Evolutionary conservation across 2,888 invertebrate species (phyloP).

Genomic region (Coelogynopora nodosa): DNA sequence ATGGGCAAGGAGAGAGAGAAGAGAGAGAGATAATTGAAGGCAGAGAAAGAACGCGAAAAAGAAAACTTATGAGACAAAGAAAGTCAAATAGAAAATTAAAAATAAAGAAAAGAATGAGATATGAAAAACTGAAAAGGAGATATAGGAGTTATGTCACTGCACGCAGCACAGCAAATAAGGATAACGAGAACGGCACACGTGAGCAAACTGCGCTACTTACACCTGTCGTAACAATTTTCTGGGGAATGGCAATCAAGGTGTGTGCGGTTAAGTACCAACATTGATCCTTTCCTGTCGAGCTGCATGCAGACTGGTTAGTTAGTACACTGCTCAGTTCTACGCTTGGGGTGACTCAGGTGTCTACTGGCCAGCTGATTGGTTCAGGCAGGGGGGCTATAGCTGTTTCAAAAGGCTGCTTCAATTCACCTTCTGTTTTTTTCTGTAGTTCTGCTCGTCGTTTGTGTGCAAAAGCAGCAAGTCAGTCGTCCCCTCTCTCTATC

Average conservation of each 20-base stretch:
- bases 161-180: neutral
- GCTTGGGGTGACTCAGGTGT: neutral
- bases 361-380: too few relatives aligned
- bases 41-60: neutral
- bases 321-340: neutral
- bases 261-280: neutral
- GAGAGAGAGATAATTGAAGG: neutral
- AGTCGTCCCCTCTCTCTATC: too few relatives aligned
- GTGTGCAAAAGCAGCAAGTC: too few relatives aligned
- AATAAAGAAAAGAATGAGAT: neutral
- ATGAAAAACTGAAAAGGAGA: neutral
- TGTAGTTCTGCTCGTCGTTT: too few relatives aligned
- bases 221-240: neutral
- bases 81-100: neutral
- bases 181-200: slow-evolving; percentile 7
- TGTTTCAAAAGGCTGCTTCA: too few relatives aligned
- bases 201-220: slow-evolving; percentile 3
- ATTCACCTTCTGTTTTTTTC: too few relatives aligned
- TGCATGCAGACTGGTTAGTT: neutral
- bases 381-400: too few relatives aligned
- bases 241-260: neutral
- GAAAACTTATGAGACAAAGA: neutral
- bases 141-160: neutral
- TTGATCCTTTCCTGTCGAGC: neutral
- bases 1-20: neutral